Evolutionary conservation across 2,113 vertebrate species (phyloP).

Genomic region (Noturus placidus): DNA sequence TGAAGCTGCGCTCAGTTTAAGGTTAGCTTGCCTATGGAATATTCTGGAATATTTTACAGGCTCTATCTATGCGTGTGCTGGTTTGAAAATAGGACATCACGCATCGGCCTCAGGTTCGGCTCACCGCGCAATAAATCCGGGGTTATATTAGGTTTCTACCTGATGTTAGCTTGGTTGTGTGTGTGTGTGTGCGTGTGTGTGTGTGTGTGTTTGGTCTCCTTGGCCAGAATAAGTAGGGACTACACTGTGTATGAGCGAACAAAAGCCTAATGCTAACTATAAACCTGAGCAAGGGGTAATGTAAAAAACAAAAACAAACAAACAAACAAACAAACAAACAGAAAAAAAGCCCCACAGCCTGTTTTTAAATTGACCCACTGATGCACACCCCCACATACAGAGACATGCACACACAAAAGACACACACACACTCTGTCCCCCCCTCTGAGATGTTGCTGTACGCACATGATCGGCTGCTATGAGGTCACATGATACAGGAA

Average conservation of each 20-base stretch:
- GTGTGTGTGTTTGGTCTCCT: not conserved
- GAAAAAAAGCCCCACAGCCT: not conserved
- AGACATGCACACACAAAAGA: too few relatives aligned
- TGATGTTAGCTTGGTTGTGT: not conserved
- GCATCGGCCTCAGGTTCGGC: not conserved
- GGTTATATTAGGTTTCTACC: not conserved
- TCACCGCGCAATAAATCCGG: not conserved
- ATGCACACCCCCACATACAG: too few relatives aligned
- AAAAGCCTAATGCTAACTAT: not conserved
- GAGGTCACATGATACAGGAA: slow-evolving; percentile 17
- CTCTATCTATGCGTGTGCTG: not conserved
- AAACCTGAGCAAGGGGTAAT: not conserved
- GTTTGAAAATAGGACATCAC: slow-evolving; percentile 52
- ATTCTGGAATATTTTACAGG: not conserved
- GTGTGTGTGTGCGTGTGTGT: not conserved
- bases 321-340: not conserved
- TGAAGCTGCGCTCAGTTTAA: not conserved
- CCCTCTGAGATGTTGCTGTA: too few relatives aligned
- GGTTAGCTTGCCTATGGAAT: not conserved
- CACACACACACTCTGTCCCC: too few relatives aligned
- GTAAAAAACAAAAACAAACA: too few relatives aligned
- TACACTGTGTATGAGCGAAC: not conserved
- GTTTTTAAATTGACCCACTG: too few relatives aligned
- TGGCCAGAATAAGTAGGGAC: not conserved
- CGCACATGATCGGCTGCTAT: not conserved